These are phyloP conservation scores for Catostomus latipinnis DNA, from an alignment of 2,797 vertebrate genomes.

Conservation along the genomic window DNA sequence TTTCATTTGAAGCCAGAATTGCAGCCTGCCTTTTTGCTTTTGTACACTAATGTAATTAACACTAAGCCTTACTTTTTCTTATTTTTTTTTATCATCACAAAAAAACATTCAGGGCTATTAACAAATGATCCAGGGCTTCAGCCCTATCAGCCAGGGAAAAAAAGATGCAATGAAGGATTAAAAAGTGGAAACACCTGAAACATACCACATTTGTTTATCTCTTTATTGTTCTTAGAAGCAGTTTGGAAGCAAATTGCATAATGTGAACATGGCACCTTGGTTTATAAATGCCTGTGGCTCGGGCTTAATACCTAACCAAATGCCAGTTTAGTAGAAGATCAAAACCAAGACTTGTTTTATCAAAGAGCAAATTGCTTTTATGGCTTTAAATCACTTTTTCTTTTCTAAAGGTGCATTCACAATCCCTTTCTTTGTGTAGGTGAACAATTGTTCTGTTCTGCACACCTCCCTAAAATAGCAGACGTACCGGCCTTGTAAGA, in stretches of 20 bases:
- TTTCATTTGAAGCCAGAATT: too few species aligned
- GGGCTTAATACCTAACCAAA: constrained; percentile 63
- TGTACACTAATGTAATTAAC: too few species aligned
- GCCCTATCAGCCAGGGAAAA: neutral
- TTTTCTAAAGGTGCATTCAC: constrained; percentile 68
- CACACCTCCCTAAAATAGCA: constrained; percentile 83
- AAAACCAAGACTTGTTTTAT: constrained; percentile 67
- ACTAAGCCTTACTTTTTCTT: too few species aligned
- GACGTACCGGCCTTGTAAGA: constrained; percentile 83
- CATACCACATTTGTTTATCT: constrained; percentile 9
- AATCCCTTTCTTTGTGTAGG: constrained; percentile 78
- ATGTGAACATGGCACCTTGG: constrained; percentile 31
- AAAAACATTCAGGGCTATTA: too few species aligned
- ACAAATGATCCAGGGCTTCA: too few species aligned
- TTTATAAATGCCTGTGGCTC: constrained; percentile 54
- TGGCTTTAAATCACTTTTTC: constrained; percentile 69
- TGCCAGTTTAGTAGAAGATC: constrained; percentile 59
- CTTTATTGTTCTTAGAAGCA: constrained; percentile 32
- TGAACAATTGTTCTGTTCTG: constrained; percentile 80
- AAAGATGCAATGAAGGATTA: neutral
- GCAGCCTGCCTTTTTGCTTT: too few species aligned
- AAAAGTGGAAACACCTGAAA: constrained; percentile 26
- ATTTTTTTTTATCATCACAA: too few species aligned
- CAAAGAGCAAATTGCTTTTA: constrained; percentile 73
- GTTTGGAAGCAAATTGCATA: constrained; percentile 53